phyloP scores from a whole-genome alignment of 2,888 invertebrate species.

The Lasioglossum lativentre region DNA sequence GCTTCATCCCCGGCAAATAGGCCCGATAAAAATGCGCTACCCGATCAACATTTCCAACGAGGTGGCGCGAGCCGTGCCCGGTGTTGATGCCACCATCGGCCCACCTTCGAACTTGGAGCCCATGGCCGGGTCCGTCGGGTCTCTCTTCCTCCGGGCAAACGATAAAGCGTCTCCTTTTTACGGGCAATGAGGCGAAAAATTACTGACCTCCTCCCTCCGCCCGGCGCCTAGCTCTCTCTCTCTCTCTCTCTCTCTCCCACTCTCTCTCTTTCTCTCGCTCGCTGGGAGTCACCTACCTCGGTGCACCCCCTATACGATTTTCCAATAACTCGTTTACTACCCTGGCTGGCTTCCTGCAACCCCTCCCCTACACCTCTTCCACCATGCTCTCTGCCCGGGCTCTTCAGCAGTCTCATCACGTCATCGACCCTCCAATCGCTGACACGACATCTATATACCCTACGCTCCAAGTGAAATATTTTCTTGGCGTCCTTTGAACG shows the following conservation, averaged over 20 bases:
- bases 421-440: slow-evolving; percentile 50
- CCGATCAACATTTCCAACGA: slow-evolving; percentile 71
- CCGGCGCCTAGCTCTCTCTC: neutral
- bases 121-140: slow-evolving; percentile 42
- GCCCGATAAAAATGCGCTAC: slow-evolving; percentile 68
- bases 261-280: neutral
- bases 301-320: slow-evolving; percentile 67
- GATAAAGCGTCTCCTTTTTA: slow-evolving; percentile 70
- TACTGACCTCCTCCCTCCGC: slow-evolving; percentile 60
- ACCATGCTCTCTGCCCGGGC: slow-evolving; percentile 14
- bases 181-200: slow-evolving; percentile 74
- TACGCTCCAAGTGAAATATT: slow-evolving; percentile 33
- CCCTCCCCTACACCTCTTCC: neutral
- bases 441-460: slow-evolving; percentile 29
- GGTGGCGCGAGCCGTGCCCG: slow-evolving; percentile 8
- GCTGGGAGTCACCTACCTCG: slow-evolving; percentile 49
- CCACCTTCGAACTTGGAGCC: slow-evolving; percentile 36
- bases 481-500: slow-evolving; percentile 33
- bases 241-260: neutral
- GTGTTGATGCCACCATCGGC: slow-evolving; percentile 61
- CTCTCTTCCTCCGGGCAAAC: slow-evolving; percentile 39
- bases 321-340: slow-evolving; percentile 70
- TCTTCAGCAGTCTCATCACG: slow-evolving; percentile 59
- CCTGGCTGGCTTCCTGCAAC: slow-evolving; percentile 31
- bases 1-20: slow-evolving; percentile 72